phyloP scores from a whole-genome alignment of 2,797 vertebrate genomes.

The Peromyscus melanophrys region DNA sequence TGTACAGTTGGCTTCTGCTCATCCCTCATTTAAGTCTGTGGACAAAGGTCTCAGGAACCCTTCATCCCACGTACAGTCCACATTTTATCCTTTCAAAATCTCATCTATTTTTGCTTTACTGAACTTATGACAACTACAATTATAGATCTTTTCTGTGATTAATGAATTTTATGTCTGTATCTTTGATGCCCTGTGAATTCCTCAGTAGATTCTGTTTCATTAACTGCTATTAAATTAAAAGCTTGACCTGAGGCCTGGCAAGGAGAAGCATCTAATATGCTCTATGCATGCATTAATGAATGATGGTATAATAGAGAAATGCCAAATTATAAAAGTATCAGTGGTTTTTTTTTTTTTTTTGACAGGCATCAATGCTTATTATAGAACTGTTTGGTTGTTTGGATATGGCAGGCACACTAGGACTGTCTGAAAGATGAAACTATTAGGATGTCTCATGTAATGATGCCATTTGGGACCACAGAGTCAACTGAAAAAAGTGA shows the following conservation, averaged over 20 bases:
- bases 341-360: not conserved
- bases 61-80: not conserved
- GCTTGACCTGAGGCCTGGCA: not conserved
- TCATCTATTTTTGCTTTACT: not conserved
- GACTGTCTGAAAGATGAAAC: not conserved
- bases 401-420: not conserved
- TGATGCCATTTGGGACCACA: not conserved
- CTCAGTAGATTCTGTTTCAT: not conserved
- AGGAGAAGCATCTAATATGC: not conserved
- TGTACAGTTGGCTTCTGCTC: not conserved
- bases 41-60: not conserved
- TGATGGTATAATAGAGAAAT: not conserved
- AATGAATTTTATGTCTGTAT: slow-evolving; percentile 39
- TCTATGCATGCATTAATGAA: not conserved
- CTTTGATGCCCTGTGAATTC: not conserved
- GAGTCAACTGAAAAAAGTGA: not conserved
- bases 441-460: not conserved
- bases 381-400: not conserved
- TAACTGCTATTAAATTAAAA: slow-evolving; percentile 37
- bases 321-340: not conserved
- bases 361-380: not conserved
- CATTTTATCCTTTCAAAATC: not conserved
- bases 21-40: not conserved
- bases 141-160: not conserved
- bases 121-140: not conserved